Evolutionary conservation across 2,113 vertebrate genomes (phyloP), one percentile per base, ranked within the genome.

Genomic region (Peromyscus maniculatus): DNA sequence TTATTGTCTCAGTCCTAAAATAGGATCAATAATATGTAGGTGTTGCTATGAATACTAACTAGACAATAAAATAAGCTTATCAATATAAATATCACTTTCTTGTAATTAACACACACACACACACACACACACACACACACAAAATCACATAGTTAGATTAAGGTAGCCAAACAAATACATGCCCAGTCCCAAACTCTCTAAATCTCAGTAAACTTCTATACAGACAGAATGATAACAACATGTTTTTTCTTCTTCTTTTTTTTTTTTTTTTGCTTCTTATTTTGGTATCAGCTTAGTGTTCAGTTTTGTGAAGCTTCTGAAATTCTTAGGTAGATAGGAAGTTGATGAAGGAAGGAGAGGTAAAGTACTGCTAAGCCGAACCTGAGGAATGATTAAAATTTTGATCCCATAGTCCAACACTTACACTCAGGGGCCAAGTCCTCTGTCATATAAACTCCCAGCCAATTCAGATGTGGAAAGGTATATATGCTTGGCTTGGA

Each of bases 281-380:
- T 52, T 82, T 95, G 71, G 71, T 72, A 93, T 78, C 16, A 80
- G 57, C 16, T 84, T 87, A 57, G 77, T 86, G 57, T 93, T 86
- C 39, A 78, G 52, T 71, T 89, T 75, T 91, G 95, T 64, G 91
- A 78, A 92, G 26, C 57, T 95, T 94, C 79, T 92, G 75, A 92
- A 92, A 95, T 95, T 96, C 66, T 87, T 93, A 91, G 24, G 57
- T 77, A 46, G 69, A 77, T 75, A 83, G 43, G 74, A 91, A 90
- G 22, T 96, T 74, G 75, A n/a, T 74, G 74, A 88, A 43, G 77
- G 74, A 88, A 43, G 77, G 26, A 80, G 21, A 57, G 46, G 67
- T 59, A 91, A 79, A 26, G 12, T 62, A 24, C 72, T 78, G 66
- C 71, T 91, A n/a, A 86, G 71, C 39, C 84, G 57, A 93, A 69